A percentile compares a stretch with the other conserved stretches of the same genome.
phyloP scores from a whole-genome alignment of 2,797 vertebrate species.

The Malurus leucopterus region DNA sequence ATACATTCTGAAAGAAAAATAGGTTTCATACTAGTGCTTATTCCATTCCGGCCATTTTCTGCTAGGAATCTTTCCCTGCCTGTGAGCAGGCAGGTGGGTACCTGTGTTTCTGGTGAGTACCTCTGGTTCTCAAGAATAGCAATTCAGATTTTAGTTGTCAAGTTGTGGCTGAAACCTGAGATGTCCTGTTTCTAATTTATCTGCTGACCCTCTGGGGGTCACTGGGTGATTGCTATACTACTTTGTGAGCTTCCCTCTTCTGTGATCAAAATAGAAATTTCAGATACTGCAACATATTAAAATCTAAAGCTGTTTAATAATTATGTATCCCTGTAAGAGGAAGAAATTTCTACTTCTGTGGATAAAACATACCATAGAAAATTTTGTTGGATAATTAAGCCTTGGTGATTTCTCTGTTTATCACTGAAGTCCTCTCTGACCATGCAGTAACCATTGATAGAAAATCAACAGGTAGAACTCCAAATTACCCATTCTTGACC shows the following conservation, averaged over 20 bases:
- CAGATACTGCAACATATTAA: not conserved
- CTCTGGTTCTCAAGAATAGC: not conserved
- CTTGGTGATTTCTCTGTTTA: not conserved
- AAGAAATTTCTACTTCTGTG: not conserved
- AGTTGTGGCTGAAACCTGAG: not conserved
- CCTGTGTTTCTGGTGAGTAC: not conserved
- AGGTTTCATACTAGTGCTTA: not conserved
- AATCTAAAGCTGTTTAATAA: not conserved
- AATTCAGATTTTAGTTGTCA: not conserved
- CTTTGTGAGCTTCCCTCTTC: not conserved
- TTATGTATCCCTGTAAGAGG: not conserved
- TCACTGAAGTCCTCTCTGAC: not conserved
- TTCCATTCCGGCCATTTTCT: not conserved
- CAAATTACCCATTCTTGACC: not conserved
- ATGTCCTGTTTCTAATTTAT: not conserved
- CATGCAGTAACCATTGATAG: not conserved
- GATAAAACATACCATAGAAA: not conserved
- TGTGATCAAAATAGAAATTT: not conserved
- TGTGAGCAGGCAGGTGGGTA: not conserved
- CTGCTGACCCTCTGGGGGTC: not conserved
- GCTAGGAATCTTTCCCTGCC: not conserved
- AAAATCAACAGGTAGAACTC: not conserved
- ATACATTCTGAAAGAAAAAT: not conserved
- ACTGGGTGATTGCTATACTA: not conserved
- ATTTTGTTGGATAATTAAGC: not conserved